Percentiles rank a stretch among this genome's conserved stretches.
Conservation (phyloP, 2,113 vertebrate species). For the Ammodramus savannarum region DNA sequence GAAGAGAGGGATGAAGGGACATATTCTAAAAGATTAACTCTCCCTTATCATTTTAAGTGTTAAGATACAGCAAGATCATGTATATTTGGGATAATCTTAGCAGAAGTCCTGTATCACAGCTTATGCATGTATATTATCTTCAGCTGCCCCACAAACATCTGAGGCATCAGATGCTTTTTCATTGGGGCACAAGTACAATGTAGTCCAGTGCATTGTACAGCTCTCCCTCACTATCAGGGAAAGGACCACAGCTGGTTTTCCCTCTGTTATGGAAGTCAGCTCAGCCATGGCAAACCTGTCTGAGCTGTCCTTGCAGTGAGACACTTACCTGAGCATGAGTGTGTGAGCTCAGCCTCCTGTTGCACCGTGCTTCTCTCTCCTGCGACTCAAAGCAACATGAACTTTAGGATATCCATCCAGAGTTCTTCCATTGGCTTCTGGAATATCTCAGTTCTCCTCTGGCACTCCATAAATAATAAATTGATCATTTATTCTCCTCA, state of each 20-base stretch:
- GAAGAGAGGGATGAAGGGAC: not conserved
- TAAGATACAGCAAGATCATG: not conserved
- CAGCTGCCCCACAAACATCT: not conserved
- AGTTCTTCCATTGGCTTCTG: not conserved
- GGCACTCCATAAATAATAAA: constrained; percentile 27
- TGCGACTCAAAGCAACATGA: not conserved
- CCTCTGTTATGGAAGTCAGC: not conserved
- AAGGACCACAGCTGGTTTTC: not conserved
- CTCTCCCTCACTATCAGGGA: not conserved
- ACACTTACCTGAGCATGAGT: accelerated
- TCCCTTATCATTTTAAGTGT: not conserved
- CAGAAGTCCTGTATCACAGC: not conserved
- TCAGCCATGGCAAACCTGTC: not conserved
- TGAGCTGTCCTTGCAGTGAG: not conserved
- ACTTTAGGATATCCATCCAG: not conserved
- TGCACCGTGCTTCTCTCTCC: not conserved
- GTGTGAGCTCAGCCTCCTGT: not conserved
- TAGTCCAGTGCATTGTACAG: not conserved
- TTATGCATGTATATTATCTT: not conserved
- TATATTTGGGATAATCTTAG: not conserved
- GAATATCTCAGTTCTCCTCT: not conserved
- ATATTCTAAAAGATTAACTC: not conserved
- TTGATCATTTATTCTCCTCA: not conserved
- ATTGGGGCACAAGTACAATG: not conserved
- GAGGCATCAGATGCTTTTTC: not conserved